These are phyloP conservation scores for Galago senegalensis DNA, from an alignment of 2,797 vertebrate species.

Conservation along the genomic window DNA sequence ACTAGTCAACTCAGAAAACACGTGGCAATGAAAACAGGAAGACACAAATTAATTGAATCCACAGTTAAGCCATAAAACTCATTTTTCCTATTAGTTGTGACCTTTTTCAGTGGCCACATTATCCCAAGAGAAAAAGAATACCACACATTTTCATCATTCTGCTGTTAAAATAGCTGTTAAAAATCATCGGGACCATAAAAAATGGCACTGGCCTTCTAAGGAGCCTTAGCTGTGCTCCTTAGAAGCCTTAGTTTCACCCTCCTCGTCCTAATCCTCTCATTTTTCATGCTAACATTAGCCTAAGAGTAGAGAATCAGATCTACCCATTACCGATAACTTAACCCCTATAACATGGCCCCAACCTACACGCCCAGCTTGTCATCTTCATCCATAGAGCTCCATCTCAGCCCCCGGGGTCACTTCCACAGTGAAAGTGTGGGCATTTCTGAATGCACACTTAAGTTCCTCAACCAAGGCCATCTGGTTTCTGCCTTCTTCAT, in stretches of 20 bases:
- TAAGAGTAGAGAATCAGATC: not conserved
- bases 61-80: slow-evolving; percentile 73
- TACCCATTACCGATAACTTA: not conserved
- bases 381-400: not conserved
- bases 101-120: slow-evolving; percentile 61
- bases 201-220: not conserved
- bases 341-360: too few relatives aligned
- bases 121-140: slow-evolving; percentile 59
- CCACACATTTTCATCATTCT: slow-evolving; percentile 62
- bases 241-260: not conserved
- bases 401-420: too few relatives aligned
- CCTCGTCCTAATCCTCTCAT: not conserved
- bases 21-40: slow-evolving; percentile 14
- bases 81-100: slow-evolving; percentile 73
- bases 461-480: not conserved
- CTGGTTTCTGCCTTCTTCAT: not conserved
- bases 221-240: not conserved
- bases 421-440: not conserved
- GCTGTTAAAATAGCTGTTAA: slow-evolving; percentile 73
- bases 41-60: slow-evolving; percentile 69
- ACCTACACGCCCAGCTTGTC: not conserved
- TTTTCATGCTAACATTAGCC: not conserved
- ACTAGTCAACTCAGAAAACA: slow-evolving; percentile 48
- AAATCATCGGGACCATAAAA: slow-evolving; percentile 64
- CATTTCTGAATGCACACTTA: not conserved